These are phyloP conservation scores for Leptinotarsa juncta DNA, from an alignment of 2,888 invertebrate species.

Conservation along the genomic window DNA sequence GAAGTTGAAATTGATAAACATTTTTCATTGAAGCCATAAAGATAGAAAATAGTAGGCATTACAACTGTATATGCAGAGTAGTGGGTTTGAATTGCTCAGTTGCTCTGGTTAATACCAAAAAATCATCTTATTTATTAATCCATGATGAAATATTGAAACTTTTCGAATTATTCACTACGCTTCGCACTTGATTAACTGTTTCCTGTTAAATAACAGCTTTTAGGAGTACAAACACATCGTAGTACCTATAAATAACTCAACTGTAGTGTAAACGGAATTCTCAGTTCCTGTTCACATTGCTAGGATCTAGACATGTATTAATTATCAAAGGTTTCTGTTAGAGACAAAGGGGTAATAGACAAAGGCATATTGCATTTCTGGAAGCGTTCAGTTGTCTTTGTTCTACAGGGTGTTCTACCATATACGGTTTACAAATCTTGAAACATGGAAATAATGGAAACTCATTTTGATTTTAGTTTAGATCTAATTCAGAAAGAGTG, in stretches of 20 bases:
- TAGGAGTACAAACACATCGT: slow-evolving; percentile 15
- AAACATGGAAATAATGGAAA: no score
- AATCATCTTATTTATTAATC: no score
- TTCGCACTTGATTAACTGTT: slow-evolving; percentile 15
- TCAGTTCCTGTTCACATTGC: slow-evolving; percentile 15
- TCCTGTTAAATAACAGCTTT: slow-evolving; percentile 22
- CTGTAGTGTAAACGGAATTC: slow-evolving; percentile 17
- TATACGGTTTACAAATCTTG: no score
- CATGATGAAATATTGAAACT: neutral
- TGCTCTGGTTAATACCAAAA: no score
- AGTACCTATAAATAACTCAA: slow-evolving; percentile 26
- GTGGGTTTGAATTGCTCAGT: no score
- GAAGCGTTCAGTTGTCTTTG: neutral
- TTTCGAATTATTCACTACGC: neutral
- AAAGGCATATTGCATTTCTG: slow-evolving; percentile 10
- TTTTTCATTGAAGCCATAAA: no score
- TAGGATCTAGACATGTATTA: slow-evolving; percentile 14
- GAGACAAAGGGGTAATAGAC: slow-evolving; percentile 16
- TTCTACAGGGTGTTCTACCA: neutral
- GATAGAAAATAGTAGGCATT: no score
- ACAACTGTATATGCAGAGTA: no score
- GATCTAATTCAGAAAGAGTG: no score
- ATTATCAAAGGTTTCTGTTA: slow-evolving; percentile 16
- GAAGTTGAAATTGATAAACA: no score
- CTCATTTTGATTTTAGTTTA: no score